Base-by-base conservation (phyloP, 2,888 invertebrate genomes). In the Uloborus plumipes region DNA sequence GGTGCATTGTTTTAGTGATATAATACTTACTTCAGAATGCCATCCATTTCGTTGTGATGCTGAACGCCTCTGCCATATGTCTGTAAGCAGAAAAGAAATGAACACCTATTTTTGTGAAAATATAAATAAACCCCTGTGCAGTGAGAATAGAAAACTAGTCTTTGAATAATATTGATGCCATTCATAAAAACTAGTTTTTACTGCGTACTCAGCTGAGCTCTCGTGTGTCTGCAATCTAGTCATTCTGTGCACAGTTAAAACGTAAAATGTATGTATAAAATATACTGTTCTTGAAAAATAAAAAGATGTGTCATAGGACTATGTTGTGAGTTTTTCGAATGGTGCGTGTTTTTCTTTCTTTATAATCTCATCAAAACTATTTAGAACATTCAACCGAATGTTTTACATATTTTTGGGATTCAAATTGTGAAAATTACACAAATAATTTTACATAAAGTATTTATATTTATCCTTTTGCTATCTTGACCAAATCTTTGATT, bases 31-130 rank as follows among this genome's bases (percentile, higher is more conserved):
- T 64, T 51, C 62, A 70, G 77, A 78, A 80, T 80, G 80, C 80
- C 80, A 80, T 80, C 80, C 80, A 80, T 80, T 74, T 80, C 69
- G 80, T 80, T 80, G 80, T 80, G 80, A 80, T 80, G 80, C 73
- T 58, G 61, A 26, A 79, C 26, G 73, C 26, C 73, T 80, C 72
- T 79, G 73, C 80, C 74, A 74, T 66, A 39, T 50, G 73, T 62
- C 67, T 80, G 62, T 67, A 69, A 62, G 80, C 53, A 73, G 59
- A 69, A 55, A 69, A 72, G 65, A 67, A 62, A 49, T 51, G 71
- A 62, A 69, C 55, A 74, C 66, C 80, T 80, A 80, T 80, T 80
- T 80, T 80, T 80, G 80, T 80, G 80, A 73, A 58, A 65, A 20
- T 26, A 26, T 26, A 26, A 53, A 22, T 49, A 31, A 26, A 65